phyloP scores from a whole-genome alignment of 2,888 invertebrate species.

The Phyllotreta striolata region DNA sequence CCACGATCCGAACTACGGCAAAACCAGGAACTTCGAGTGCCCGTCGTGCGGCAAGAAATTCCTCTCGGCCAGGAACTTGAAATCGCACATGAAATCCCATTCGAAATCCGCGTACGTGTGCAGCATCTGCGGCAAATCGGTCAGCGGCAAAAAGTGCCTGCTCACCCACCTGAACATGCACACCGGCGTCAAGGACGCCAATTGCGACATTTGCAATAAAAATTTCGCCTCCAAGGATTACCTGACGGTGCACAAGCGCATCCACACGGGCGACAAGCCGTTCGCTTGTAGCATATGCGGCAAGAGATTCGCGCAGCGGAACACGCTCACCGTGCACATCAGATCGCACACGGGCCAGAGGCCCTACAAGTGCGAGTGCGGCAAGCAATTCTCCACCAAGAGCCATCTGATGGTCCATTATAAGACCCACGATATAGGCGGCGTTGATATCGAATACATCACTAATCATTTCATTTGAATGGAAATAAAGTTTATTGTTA shows the following conservation, averaged over 20 bases:
- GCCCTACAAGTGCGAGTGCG: slow-evolving; percentile 66
- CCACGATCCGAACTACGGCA: slow-evolving; percentile 50
- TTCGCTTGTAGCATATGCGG: slow-evolving; percentile 66
- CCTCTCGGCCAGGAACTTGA: slow-evolving; percentile 55
- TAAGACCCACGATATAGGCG: slow-evolving; percentile 63
- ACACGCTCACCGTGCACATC: slow-evolving; percentile 65
- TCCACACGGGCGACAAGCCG: slow-evolving; percentile 66
- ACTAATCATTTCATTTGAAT: slow-evolving; percentile 42
- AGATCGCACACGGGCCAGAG: slow-evolving; percentile 67
- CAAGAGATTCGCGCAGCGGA: slow-evolving; percentile 67
- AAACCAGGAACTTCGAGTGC: slow-evolving; percentile 55
- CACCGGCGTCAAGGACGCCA: slow-evolving; percentile 55
- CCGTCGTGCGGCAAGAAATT: slow-evolving; percentile 62
- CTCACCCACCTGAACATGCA: slow-evolving; percentile 59
- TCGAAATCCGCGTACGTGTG: slow-evolving; percentile 50
- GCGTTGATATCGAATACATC: slow-evolving; percentile 54
- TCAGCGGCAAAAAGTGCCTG: slow-evolving; percentile 54
- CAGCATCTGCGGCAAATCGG: slow-evolving; percentile 56
- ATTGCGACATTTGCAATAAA: slow-evolving; percentile 51
- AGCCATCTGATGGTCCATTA: slow-evolving; percentile 67
- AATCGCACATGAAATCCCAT: slow-evolving; percentile 53
- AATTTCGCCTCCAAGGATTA: slow-evolving; percentile 60
- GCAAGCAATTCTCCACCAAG: slow-evolving; percentile 66
- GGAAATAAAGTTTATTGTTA: slow-evolving; percentile 15
- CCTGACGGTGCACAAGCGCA: slow-evolving; percentile 65